Base-by-base conservation (phyloP, 2,113 vertebrate genomes). In the Leucoraja erinaceus region DNA sequence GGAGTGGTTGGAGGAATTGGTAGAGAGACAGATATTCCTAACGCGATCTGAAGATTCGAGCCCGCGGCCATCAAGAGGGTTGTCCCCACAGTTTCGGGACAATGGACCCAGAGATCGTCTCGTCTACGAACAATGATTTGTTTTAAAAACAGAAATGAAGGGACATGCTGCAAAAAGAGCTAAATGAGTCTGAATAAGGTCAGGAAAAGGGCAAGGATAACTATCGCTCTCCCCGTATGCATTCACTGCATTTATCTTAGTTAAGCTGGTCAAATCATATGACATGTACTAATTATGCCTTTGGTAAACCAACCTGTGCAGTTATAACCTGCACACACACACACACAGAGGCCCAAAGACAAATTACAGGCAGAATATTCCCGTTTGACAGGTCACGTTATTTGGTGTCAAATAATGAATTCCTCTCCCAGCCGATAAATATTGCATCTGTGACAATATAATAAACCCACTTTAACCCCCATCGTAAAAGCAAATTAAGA, bases 231-330 rank as follows among this genome's bases (percentile, higher is more conserved):
- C 9, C 25, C 72, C 22, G 18, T 74, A 47, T 11, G 68, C 63
- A 74, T 54, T 91, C 66, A 14, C 90, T 74, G 66, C 88, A 70
- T 72, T 72, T 70, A 70, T 91, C 88, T 91, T 74, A 11, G 20
- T 91, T 72, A 47, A 72, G 54, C 68, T 47, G 90, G 31, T 91
- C 90, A 74, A 91, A 91, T 91, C 90, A 91, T 47, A 54, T 25
- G 90, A 91, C 66, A 72, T 91, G 66, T 70, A 54, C 31, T 91
- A 91, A 91, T 91, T 91, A 74, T 54, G 68, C 66, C 33, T 68
- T 28, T 38, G 4, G 20, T 28, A 72, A 63, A 91, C 66, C 33
- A 47, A 74, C 20, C 2, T 72, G 66, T 68, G 33, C 47, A 33
- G 66, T 6, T 28, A 72, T 18, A 28, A 54, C 68, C 68, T 47